A percentile compares a stretch with the other conserved stretches of the same genome.
phyloP scores from a whole-genome alignment of 2,113 vertebrate species.

The Alces alces region DNA sequence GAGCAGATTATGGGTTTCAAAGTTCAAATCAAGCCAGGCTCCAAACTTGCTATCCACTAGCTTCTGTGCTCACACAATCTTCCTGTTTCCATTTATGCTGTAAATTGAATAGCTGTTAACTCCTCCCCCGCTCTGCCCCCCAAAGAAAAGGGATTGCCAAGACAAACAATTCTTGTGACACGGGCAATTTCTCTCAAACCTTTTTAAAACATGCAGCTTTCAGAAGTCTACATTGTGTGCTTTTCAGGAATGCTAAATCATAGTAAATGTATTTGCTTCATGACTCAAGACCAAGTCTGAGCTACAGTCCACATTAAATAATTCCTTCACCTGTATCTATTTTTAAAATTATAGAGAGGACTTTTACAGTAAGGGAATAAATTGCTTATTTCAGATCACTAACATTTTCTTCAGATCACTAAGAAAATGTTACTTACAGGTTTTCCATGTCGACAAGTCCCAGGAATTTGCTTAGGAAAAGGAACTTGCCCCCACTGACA shows the following conservation, averaged over 20 bases:
- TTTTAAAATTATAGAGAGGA: background rate
- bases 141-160: background rate
- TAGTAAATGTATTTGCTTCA: background rate
- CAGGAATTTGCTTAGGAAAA: background rate
- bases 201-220: background rate
- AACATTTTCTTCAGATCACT: background rate
- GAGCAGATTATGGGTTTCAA: background rate
- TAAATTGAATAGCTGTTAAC: background rate
- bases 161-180: background rate
- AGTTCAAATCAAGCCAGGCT: background rate
- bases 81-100: slow-evolving; percentile 52
- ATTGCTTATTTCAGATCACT: background rate
- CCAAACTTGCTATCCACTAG: background rate
- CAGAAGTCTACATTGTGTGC: background rate
- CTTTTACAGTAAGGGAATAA: background rate
- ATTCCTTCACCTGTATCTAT: background rate
- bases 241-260: slow-evolving; percentile 35
- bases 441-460: background rate
- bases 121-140: background rate
- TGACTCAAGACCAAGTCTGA: background rate
- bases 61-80: background rate
- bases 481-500: background rate
- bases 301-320: background rate
- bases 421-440: background rate
- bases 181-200: background rate